phyloP scores from a whole-genome alignment of 2,113 vertebrate genomes.

The Mionectes macconnelli region DNA sequence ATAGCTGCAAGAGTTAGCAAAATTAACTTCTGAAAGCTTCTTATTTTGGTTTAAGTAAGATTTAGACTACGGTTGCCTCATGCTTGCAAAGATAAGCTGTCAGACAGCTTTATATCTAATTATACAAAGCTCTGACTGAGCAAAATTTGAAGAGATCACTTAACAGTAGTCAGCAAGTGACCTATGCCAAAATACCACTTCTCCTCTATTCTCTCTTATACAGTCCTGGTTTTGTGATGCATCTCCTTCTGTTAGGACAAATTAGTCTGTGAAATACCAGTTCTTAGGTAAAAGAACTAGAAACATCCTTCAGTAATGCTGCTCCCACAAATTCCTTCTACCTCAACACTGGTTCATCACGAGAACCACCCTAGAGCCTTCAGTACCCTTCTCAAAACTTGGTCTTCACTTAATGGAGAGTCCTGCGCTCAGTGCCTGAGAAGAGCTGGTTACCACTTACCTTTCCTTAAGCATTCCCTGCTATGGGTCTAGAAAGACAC shows the following conservation, averaged over 20 bases:
- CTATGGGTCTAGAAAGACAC: neutral
- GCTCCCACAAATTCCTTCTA: neutral
- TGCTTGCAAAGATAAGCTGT: neutral
- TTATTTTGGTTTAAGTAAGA: constrained; percentile 14
- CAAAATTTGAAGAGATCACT: neutral
- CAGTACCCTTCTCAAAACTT: neutral
- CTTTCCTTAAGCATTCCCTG: neutral
- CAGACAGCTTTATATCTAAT: constrained; percentile 1
- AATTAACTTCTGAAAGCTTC: constrained; percentile 38
- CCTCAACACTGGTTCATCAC: neutral
- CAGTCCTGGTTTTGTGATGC: neutral
- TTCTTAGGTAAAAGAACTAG: neutral
- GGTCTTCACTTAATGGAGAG: neutral
- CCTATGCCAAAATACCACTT: neutral
- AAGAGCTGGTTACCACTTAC: neutral
- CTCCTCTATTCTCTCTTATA: neutral
- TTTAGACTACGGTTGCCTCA: neutral
- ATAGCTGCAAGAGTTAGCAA: neutral
- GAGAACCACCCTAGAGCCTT: neutral
- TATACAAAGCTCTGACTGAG: neutral
- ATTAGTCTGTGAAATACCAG: neutral
- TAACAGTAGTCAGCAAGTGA: neutral
- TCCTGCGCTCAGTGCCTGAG: neutral
- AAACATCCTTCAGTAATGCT: neutral
- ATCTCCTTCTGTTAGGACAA: neutral